phyloP scores from a whole-genome alignment of 2,888 invertebrate genomes.

The Aelia acuminata region DNA sequence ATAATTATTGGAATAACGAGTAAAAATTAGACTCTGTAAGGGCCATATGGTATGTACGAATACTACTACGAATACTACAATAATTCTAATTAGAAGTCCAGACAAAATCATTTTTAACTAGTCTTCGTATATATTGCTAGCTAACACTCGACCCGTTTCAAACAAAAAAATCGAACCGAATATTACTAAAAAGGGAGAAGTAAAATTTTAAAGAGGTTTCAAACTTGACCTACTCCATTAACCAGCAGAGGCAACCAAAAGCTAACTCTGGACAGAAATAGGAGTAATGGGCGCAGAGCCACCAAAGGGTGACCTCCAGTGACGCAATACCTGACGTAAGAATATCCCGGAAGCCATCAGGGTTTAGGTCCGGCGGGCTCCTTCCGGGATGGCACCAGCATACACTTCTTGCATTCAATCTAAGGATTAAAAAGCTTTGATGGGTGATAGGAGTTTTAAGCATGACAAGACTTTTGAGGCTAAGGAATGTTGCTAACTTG shows the following conservation, averaged over 20 bases:
- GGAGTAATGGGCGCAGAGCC: neutral
- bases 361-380: neutral
- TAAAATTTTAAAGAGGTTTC: neutral
- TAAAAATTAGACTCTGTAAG: too few species aligned
- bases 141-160: too few species aligned
- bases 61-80: too few species aligned
- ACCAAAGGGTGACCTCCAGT: neutral
- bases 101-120: too few species aligned
- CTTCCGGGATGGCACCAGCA: neutral
- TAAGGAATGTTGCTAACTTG: neutral
- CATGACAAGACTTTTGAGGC: neutral
- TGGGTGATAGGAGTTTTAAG: neutral
- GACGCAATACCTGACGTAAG: constrained; percentile 34
- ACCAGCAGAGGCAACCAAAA: neutral
- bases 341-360: constrained; percentile 38
- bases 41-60: too few species aligned
- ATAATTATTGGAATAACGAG: too few species aligned
- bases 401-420: neutral
- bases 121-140: too few species aligned
- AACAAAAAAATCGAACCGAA: too few species aligned
- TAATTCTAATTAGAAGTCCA: too few species aligned
- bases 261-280: neutral
- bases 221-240: neutral
- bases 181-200: too few species aligned
- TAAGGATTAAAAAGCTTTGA: neutral